Conservation (phyloP, 2,113 vertebrate genomes). For the Myanophis thanlyinensis region DNA sequence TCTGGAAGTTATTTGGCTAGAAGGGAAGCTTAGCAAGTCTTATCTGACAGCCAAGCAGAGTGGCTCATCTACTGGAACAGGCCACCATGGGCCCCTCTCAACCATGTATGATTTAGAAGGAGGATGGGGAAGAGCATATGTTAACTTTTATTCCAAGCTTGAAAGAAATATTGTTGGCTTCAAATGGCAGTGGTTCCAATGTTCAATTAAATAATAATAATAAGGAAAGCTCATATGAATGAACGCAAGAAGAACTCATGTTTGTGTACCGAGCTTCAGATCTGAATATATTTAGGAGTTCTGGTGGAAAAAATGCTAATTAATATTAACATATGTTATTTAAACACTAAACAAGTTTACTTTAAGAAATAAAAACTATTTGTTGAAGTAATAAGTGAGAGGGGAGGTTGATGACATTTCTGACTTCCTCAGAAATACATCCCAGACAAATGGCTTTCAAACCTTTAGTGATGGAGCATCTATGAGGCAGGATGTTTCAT, state of each 20-base stretch:
- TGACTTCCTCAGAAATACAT: not conserved
- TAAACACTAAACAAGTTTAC: not conserved
- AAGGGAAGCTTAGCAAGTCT: not conserved
- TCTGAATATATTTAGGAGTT: not conserved
- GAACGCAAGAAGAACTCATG: not conserved
- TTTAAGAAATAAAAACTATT: not conserved
- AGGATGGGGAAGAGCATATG: not conserved
- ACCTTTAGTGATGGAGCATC: not conserved
- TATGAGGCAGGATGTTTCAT: not conserved
- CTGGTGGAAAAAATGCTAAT: not conserved
- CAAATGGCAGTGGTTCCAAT: not conserved
- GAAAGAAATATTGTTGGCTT: not conserved
- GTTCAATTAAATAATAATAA: not conserved
- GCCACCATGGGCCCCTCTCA: not conserved
- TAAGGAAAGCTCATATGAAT: not conserved
- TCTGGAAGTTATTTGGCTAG: not conserved
- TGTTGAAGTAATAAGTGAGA: not conserved
- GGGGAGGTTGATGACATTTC: not conserved
- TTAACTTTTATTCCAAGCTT: not conserved
- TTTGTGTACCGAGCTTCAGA: not conserved
- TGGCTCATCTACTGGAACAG: not conserved
- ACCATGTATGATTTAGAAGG: not conserved
- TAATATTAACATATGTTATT: not conserved
- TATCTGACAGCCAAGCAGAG: not conserved
- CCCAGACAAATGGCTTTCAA: not conserved